Evolutionary conservation across 2,113 vertebrate species (phyloP), one percentile per base, ranked within the genome.

Genomic region (Chionomys nivalis): DNA sequence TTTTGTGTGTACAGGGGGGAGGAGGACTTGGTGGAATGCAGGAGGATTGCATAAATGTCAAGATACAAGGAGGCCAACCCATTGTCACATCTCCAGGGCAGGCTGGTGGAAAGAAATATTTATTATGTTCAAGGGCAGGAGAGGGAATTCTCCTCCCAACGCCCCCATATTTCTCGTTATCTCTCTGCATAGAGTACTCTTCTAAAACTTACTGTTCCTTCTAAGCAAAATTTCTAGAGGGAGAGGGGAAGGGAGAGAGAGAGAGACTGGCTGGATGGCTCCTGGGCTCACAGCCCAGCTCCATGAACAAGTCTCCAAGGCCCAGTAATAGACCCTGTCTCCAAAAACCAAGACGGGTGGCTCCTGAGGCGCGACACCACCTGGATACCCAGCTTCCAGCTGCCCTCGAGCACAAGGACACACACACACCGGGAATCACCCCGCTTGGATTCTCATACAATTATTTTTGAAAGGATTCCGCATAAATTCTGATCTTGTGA

Each of bases 11-110:
- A 78, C 93, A 96, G 70, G 97, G 97, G 98, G 98, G 93, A 91
- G 97, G 97, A 97, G 98, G 98, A 98, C 94, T 98, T 98, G 97
- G 97, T 98, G 97, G 89, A 93, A 88, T 97, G 98, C 96, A 96
- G 97, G 98, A 98, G 96, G 94, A 97, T 97, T 98, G 97, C 97
- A 95, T 79, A 95, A 98, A 95, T 96, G 88, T 94, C 91, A 98
- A 96, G 98, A 98, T 97, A 95, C 93, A 79, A 95, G 97, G 65
- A 97, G 95, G 96, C 73, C 14, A 17, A 61, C 33, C 93, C 95
- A 85, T 94, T 96, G 97, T 96, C 82, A 1, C 72, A 52, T 61
- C 36, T 42, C 66, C 91, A 94, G 91, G 39, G 0, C 7, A 83
- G 94, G 77, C 81, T 89, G 85, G 85, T 73, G 76, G 94, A 87